A percentile compares a stretch with the other conserved stretches of the same genome.
These are phyloP conservation scores for Ctenopoma multispine DNA, from an alignment of 2,797 vertebrate genomes.

Conservation along the genomic window DNA sequence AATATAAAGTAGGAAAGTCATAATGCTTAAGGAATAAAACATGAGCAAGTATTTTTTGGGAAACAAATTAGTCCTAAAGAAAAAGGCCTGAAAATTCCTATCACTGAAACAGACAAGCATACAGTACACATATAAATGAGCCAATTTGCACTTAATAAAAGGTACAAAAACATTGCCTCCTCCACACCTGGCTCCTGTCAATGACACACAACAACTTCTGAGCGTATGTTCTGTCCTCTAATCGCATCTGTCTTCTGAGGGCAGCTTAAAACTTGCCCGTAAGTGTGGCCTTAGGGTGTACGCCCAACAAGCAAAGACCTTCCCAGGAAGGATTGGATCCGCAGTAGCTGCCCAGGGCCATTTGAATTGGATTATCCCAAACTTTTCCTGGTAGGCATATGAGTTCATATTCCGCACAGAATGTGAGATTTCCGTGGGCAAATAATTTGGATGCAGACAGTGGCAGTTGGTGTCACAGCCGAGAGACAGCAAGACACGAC, in stretches of 20 bases:
- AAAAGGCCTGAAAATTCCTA: background rate
- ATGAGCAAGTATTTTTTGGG: background rate
- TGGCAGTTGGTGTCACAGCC: slow-evolving; percentile 50
- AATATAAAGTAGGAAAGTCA: background rate
- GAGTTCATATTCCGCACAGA: slow-evolving; percentile 30
- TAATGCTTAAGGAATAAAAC: slow-evolving; percentile 11
- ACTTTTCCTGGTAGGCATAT: slow-evolving; percentile 37
- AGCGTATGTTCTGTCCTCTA: slow-evolving; percentile 7
- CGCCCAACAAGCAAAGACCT: slow-evolving; percentile 30
- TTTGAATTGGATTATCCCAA: slow-evolving; percentile 62
- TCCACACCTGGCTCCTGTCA: slow-evolving; percentile 18
- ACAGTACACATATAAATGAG: slow-evolving; percentile 10
- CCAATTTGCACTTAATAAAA: slow-evolving; percentile 15
- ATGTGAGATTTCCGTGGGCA: slow-evolving; percentile 24
- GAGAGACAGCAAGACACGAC: slow-evolving; percentile 44
- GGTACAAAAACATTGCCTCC: slow-evolving; percentile 2
- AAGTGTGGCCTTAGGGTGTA: slow-evolving; percentile 37
- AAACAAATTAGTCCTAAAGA: background rate
- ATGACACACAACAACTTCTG: slow-evolving; percentile 26
- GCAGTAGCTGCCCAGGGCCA: slow-evolving; percentile 41
- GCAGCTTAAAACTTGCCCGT: slow-evolving; percentile 26
- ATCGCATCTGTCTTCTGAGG: slow-evolving; percentile 16
- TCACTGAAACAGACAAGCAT: slow-evolving; percentile 16
- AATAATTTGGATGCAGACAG: slow-evolving; percentile 61
- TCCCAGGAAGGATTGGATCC: slow-evolving; percentile 49